phyloP scores from a whole-genome alignment of 1,140 invertebrate genomes.

The Limonius californicus region DNA sequence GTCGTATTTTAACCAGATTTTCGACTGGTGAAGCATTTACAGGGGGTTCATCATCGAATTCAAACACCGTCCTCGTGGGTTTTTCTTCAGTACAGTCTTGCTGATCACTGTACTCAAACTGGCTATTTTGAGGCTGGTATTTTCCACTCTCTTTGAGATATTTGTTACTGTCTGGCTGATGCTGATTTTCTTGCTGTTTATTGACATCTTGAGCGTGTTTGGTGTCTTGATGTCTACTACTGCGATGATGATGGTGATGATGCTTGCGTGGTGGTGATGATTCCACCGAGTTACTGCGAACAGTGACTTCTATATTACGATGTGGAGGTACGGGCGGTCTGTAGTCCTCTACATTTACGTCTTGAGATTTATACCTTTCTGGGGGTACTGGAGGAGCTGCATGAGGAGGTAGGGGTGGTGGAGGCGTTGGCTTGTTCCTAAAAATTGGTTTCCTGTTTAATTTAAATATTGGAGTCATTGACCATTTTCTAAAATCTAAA shows the following conservation, averaged over 20 bases:
- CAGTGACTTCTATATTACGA: slow-evolving; percentile 60
- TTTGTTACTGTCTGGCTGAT: not conserved
- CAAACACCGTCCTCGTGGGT: slow-evolving; percentile 36
- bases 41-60: slow-evolving; percentile 43
- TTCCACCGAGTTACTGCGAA: slow-evolving; percentile 15
- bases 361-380: slow-evolving; percentile 26
- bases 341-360: slow-evolving; percentile 56
- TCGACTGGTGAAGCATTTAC: not conserved
- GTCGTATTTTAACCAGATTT: slow-evolving; percentile 16
- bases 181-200: not conserved
- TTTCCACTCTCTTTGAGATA: not conserved
- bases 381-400: slow-evolving; percentile 40
- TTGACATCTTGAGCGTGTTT: slow-evolving; percentile 12
- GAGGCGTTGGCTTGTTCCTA: slow-evolving; percentile 46
- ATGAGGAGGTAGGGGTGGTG: slow-evolving; percentile 57
- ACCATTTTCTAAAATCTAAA: no score
- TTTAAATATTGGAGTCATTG: no score
- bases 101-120: not conserved
- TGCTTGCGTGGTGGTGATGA: slow-evolving; percentile 29
- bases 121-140: not conserved
- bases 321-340: slow-evolving; percentile 83
- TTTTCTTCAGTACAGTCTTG: slow-evolving; percentile 10
- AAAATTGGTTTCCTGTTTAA: no score
- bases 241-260: slow-evolving; percentile 38
- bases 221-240: slow-evolving; percentile 30